phyloP scores from a whole-genome alignment of 2,113 vertebrate species.

The Nannospalax galili region DNA sequence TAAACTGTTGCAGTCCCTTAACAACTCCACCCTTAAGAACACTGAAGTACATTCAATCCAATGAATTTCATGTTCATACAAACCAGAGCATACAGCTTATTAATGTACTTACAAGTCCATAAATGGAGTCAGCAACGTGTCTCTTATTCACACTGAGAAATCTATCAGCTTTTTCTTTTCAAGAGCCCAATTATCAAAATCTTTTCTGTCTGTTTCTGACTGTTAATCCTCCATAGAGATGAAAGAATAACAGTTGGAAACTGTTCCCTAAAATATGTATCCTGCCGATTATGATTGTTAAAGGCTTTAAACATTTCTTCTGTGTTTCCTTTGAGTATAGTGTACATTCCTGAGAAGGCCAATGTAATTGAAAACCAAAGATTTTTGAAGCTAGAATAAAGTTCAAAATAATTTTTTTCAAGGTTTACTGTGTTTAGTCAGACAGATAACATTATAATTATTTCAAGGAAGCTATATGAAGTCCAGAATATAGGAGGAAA shows the following conservation, averaged over 20 bases:
- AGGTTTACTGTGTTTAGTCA: background rate
- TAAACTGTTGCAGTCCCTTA: background rate
- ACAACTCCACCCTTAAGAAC: background rate
- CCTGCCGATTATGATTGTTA: background rate
- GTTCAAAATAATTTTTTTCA: background rate
- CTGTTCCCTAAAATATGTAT: conserved; percentile 66
- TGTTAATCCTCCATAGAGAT: conserved; percentile 1
- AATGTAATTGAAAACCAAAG: background rate
- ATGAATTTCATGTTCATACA: conserved; percentile 51
- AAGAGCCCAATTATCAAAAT: conserved; percentile 35
- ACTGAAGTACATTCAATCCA: background rate
- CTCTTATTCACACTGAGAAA: conserved; percentile 63
- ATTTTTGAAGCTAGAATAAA: conserved; percentile 28
- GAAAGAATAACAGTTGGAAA: conserved; percentile 54
- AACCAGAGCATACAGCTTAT: conserved; percentile 59
- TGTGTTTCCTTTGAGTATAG: background rate
- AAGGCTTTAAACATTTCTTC: conserved; percentile 1
- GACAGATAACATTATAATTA: background rate
- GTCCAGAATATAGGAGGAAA: background rate
- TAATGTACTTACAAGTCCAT: conserved; percentile 59
- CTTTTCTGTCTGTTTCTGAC: conserved; percentile 35
- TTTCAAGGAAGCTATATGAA: conserved; percentile 16
- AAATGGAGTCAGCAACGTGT: conserved; percentile 40
- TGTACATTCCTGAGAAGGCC: conserved; percentile 14
- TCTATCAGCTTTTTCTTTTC: conserved; percentile 53